These are phyloP conservation scores for Conopomorpha cramerella DNA, from an alignment of 1,140 invertebrate species.

Conservation along the genomic window DNA sequence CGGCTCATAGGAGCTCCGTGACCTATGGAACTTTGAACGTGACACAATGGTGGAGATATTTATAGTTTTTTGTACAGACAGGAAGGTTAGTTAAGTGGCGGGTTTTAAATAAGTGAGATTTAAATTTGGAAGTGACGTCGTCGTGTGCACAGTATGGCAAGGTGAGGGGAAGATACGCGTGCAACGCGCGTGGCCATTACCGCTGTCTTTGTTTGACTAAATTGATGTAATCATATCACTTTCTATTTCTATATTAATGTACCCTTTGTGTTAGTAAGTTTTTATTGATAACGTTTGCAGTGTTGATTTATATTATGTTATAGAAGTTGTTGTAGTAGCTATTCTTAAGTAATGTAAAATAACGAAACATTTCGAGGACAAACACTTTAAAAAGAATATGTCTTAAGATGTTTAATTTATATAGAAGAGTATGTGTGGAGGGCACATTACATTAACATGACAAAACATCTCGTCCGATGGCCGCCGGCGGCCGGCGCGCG, in stretches of 20 bases:
- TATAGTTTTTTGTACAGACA: slow-evolving; percentile 54
- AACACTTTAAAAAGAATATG: no score
- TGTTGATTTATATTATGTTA: no score
- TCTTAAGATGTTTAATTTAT: no score
- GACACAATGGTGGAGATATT: slow-evolving; percentile 55
- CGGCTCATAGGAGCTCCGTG: slow-evolving; percentile 41
- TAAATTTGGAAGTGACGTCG: slow-evolving; percentile 55
- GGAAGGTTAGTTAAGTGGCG: slow-evolving; percentile 57
- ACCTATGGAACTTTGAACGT: slow-evolving; percentile 56
- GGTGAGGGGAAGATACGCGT: slow-evolving; percentile 47
- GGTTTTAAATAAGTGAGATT: slow-evolving; percentile 55
- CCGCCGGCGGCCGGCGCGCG: slow-evolving; percentile 48
- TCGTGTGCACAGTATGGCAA: slow-evolving; percentile 28
- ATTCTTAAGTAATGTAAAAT: no score
- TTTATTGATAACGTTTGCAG: no score
- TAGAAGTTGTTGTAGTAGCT: no score
- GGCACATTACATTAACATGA: slow-evolving; percentile 42
- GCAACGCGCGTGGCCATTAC: slow-evolving; percentile 7
- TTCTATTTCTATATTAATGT: no score
- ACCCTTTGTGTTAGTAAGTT: no score
- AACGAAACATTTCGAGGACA: no score
- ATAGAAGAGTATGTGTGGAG: no score
- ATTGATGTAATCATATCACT: no score
- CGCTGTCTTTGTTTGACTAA: no score
- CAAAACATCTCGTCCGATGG: slow-evolving; percentile 19